These are phyloP conservation scores for Dascyllus trimaculatus DNA, from an alignment of 2,113 vertebrate genomes.

Conservation along the genomic window DNA sequence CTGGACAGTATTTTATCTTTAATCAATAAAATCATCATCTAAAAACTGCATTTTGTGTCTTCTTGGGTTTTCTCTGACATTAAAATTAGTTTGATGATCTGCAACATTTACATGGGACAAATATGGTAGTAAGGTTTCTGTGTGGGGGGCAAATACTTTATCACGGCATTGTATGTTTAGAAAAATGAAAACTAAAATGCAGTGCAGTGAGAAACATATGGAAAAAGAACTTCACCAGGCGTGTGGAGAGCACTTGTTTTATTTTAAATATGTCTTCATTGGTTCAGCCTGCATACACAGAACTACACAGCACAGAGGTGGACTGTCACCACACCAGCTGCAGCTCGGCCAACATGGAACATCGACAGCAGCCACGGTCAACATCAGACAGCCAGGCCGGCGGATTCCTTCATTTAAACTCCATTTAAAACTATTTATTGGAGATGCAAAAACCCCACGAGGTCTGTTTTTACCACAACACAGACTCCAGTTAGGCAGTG, in stretches of 20 bases:
- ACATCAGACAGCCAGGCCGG: constrained; percentile 62
- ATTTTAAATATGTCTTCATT: constrained; percentile 79
- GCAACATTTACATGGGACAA: too few relatives aligned
- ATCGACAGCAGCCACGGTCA: constrained; percentile 61
- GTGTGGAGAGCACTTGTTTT: constrained; percentile 80
- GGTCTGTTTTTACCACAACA: constrained; percentile 40
- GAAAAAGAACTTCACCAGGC: constrained; percentile 24
- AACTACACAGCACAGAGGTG: constrained; percentile 77
- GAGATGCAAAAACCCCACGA: constrained; percentile 70
- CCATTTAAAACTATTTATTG: constrained; percentile 74
- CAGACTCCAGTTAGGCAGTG: constrained; percentile 58
- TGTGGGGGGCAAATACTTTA: too few relatives aligned
- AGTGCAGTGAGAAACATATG: too few relatives aligned
- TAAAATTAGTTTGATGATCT: too few relatives aligned
- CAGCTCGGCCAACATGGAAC: constrained; percentile 66
- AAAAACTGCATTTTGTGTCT: too few relatives aligned
- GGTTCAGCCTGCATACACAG: constrained; percentile 77
- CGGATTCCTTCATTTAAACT: constrained; percentile 63
- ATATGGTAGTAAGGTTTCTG: too few relatives aligned
- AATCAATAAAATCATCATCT: too few relatives aligned
- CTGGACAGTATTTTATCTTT: too few relatives aligned
- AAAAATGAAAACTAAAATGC: too few relatives aligned
- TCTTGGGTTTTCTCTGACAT: too few relatives aligned
- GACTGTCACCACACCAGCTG: constrained; percentile 50
- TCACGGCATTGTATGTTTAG: too few relatives aligned